Conservation (phyloP, 2,797 vertebrate genomes). For the Gobionotothen gibberifrons region DNA sequence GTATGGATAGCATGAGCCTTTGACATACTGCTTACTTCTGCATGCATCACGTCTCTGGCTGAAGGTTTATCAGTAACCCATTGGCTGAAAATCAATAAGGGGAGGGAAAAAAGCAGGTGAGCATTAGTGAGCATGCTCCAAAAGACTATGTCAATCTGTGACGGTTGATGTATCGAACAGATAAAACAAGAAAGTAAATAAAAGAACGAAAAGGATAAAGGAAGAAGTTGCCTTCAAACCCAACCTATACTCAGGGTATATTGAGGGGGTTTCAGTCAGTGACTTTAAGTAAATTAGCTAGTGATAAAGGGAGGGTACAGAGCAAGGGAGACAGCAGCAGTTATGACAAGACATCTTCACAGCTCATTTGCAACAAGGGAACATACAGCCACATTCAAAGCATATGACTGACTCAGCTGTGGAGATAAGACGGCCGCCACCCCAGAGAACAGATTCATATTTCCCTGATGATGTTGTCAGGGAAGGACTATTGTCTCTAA, state of each 20-base stretch:
- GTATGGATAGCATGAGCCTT: conserved; percentile 50
- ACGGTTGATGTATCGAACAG: conserved; percentile 54
- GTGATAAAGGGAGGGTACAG: conserved; percentile 46
- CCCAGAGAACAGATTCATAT: conserved; percentile 49
- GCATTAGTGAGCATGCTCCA: conserved; percentile 43
- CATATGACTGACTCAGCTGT: conserved; percentile 58
- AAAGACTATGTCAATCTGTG: conserved; percentile 64
- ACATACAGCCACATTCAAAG: conserved; percentile 53
- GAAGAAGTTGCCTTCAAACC: conserved; percentile 34
- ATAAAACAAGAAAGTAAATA: conserved; percentile 29
- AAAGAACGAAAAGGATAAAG: background rate
- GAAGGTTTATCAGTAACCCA: conserved; percentile 44
- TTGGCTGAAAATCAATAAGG: conserved; percentile 56
- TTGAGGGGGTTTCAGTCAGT: conserved; percentile 53
- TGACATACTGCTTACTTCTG: conserved; percentile 45
- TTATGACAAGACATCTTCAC: conserved; percentile 66
- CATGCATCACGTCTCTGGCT: conserved; percentile 47
- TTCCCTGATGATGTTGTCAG: conserved; percentile 55
- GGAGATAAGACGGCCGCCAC: conserved; percentile 50
- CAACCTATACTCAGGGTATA: conserved; percentile 32
- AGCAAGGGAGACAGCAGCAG: conserved; percentile 61
- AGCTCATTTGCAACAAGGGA: conserved; percentile 66
- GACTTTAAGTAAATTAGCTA: conserved; percentile 73
- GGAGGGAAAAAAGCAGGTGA: conserved; percentile 32
- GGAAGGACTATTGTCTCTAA: conserved; percentile 48